phyloP scores from a whole-genome alignment of 2,888 invertebrate species.

The Drosophila infuscata region DNA sequence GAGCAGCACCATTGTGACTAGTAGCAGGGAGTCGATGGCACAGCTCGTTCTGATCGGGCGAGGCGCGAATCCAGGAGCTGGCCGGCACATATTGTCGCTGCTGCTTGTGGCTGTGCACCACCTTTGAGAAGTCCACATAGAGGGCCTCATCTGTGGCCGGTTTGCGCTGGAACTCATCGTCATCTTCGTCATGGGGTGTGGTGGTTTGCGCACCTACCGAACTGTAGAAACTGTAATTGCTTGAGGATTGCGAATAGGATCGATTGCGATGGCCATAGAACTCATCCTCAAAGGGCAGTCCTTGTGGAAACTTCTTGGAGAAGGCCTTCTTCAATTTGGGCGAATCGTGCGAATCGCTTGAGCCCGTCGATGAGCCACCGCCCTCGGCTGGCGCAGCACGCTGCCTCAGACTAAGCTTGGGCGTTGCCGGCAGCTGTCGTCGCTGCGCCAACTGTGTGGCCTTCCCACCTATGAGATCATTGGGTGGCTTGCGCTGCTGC shows the following conservation, averaged over 20 bases:
- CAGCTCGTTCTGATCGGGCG: constrained; percentile 59
- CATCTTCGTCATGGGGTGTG: constrained; percentile 63
- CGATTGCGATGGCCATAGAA: constrained; percentile 82
- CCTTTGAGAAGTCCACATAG: constrained; percentile 85
- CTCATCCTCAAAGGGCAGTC: constrained; percentile 85
- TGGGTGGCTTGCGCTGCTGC: constrained; percentile 61
- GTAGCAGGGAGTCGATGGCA: constrained; percentile 18
- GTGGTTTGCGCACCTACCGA: constrained; percentile 74
- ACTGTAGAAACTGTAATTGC: constrained; percentile 84
- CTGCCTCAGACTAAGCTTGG: constrained; percentile 60
- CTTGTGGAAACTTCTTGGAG: constrained; percentile 85
- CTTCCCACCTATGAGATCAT: constrained; percentile 73
- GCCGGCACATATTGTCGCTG: constrained; percentile 71
- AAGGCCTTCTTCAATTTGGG: constrained; percentile 83
- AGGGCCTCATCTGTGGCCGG: constrained; percentile 84
- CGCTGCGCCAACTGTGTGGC: constrained; percentile 61
- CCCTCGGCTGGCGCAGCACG: constrained; percentile 53
- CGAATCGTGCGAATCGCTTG: constrained; percentile 83
- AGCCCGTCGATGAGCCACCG: constrained; percentile 76
- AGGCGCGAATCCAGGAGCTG: constrained; percentile 75
- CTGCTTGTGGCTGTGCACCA: constrained; percentile 74
- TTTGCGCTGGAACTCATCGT: constrained; percentile 84
- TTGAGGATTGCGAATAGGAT: constrained; percentile 85
- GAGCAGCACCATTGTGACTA: constrained; percentile 20
- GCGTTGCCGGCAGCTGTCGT: constrained; percentile 67